A percentile compares a stretch with the other conserved stretches of the same genome.
Conservation (phyloP, 2,113 vertebrate species). For the Hyaena hyaena region DNA sequence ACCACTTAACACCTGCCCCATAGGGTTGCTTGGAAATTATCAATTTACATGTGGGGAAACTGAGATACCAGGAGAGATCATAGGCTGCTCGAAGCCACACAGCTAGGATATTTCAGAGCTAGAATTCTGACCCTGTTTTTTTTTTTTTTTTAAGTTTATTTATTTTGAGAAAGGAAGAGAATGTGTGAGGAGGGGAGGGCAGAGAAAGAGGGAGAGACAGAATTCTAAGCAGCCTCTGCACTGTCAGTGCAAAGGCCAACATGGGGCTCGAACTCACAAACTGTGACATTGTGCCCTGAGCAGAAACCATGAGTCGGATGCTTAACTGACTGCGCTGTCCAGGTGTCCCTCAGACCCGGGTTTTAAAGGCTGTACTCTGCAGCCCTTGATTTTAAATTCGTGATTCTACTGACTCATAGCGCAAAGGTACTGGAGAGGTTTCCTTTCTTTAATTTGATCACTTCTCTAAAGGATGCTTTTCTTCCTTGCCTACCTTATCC, state of each 20-base stretch:
- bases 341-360: not conserved
- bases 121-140: not conserved
- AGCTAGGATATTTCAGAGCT: not conserved
- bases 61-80: not conserved
- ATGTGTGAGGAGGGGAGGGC: too few relatives aligned
- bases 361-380: not conserved
- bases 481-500: not conserved
- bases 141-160: too few relatives aligned
- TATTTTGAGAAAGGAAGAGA: too few relatives aligned
- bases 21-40: too few relatives aligned
- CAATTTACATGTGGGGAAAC: not conserved
- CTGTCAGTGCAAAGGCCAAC: too few relatives aligned
- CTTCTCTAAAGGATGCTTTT: not conserved
- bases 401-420: not conserved
- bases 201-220: too few relatives aligned
- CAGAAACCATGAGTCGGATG: too few relatives aligned
- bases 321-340: too few relatives aligned
- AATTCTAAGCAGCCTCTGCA: too few relatives aligned
- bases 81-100: not conserved
- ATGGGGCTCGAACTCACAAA: too few relatives aligned
- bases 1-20: not conserved
- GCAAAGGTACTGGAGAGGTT: not conserved
- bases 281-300: too few relatives aligned
- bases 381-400: not conserved
- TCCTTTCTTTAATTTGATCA: not conserved